phyloP scores from a whole-genome alignment of 1,140 invertebrate species.

The Stenopsyche tienmushanensis region DNA sequence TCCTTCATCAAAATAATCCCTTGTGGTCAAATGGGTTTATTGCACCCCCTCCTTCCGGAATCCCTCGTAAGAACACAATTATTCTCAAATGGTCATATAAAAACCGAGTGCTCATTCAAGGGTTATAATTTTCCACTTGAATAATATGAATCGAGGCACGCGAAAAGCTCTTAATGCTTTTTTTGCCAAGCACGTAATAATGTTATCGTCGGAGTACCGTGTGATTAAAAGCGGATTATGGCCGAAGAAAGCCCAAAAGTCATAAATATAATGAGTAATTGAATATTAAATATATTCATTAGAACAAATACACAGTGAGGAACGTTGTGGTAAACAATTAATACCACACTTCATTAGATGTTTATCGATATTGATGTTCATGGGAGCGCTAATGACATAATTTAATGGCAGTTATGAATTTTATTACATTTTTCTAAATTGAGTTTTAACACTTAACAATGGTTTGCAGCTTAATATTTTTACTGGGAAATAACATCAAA shows the following conservation, averaged over 20 bases:
- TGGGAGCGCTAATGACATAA: too few species aligned
- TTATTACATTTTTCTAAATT: too few species aligned
- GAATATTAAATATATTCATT: not conserved
- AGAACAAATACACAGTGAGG: not conserved
- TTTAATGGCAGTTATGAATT: too few species aligned
- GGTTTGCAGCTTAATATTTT: too few species aligned
- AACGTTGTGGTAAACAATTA: too few species aligned
- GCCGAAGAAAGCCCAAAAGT: not conserved
- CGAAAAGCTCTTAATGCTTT: not conserved
- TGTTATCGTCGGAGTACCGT: not conserved
- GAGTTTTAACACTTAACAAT: too few species aligned
- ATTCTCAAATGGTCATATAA: slow-evolving; percentile 23
- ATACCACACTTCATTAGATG: too few species aligned
- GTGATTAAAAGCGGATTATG: not conserved
- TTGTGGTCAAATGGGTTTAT: not conserved
- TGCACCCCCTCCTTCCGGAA: not conserved
- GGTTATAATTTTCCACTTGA: slow-evolving; percentile 19
- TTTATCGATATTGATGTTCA: too few species aligned
- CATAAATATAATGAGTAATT: not conserved
- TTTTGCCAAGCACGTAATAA: not conserved
- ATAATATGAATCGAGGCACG: slow-evolving; percentile 12
- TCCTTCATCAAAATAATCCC: not conserved
- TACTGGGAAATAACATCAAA: too few species aligned
- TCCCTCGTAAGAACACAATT: slow-evolving; percentile 25
- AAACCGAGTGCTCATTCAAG: slow-evolving; percentile 24